Percentiles rank a stretch among this genome's conserved stretches.
Conservation (phyloP, 1,140 invertebrate genomes). For the Calephelis nemesis region DNA sequence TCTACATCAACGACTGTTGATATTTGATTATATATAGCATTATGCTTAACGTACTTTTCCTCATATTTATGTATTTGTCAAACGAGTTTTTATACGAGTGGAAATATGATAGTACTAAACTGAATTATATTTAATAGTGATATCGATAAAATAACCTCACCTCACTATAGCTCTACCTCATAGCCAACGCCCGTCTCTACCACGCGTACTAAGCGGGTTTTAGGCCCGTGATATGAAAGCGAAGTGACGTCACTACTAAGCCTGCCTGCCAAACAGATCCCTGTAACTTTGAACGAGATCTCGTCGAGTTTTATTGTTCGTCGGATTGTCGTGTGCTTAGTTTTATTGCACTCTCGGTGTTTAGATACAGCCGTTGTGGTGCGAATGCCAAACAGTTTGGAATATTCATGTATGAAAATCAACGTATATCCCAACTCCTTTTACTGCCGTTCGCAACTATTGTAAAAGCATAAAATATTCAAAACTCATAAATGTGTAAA, state of each 20-base stretch:
- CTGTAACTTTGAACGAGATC: conserved; percentile 43
- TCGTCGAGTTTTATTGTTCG: conserved; percentile 60
- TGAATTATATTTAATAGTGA: neutral
- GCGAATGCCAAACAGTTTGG: conserved; percentile 55
- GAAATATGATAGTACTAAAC: neutral
- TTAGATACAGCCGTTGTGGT: conserved; percentile 50
- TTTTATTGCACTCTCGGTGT: conserved; percentile 70
- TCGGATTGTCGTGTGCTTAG: conserved; percentile 68
- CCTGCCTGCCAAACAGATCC: conserved; percentile 42
- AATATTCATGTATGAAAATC: conserved; percentile 70
- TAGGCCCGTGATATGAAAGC: conserved; percentile 72
- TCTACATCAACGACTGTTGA: too few species aligned
- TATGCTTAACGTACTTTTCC: too few species aligned
- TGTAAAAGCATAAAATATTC: conserved; percentile 25
- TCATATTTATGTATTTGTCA: neutral
- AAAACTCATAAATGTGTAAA: conserved; percentile 13
- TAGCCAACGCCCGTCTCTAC: conserved; percentile 1
- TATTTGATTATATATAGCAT: too few species aligned
- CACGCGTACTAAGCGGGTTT: conserved; percentile 45
- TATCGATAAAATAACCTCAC: conserved; percentile 10
- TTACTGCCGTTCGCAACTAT: conserved; percentile 46
- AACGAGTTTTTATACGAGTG: neutral
- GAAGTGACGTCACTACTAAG: conserved; percentile 65
- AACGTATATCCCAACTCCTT: conserved; percentile 41
- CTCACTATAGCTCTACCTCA: neutral